phyloP scores from a whole-genome alignment of 2,888 invertebrate species.

The Hirtodrosophila confusa region DNA sequence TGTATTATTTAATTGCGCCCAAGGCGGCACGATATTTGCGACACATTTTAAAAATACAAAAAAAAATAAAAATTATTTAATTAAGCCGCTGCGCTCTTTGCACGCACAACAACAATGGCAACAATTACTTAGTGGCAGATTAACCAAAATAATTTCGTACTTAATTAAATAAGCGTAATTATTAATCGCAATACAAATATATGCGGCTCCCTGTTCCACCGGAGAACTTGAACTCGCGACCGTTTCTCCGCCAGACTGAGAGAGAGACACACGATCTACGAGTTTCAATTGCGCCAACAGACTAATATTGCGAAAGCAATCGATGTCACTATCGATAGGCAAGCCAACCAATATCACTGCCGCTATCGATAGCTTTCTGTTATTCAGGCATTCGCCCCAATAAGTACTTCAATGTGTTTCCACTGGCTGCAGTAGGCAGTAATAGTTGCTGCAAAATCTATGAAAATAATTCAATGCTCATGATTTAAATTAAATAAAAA shows the following conservation, averaged over 20 bases:
- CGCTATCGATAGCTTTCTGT: slow-evolving; percentile 19
- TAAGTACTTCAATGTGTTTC: not conserved
- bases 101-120: slow-evolving; percentile 13
- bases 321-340: slow-evolving; percentile 37
- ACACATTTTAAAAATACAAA: slow-evolving; percentile 34
- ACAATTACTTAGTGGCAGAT: slow-evolving; percentile 45
- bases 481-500: not conserved
- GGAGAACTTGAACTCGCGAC: slow-evolving; percentile 57
- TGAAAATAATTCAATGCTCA: too few species aligned
- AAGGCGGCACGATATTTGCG: slow-evolving; percentile 2
- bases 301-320: slow-evolving; percentile 47
- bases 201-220: slow-evolving; percentile 33
- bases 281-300: slow-evolving; percentile 64
- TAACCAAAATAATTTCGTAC: slow-evolving; percentile 46
- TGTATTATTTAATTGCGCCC: slow-evolving; percentile 45
- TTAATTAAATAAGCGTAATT: slow-evolving; percentile 45
- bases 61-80: slow-evolving; percentile 9
- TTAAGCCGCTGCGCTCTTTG: slow-evolving; percentile 3
- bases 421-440: slow-evolving; percentile 13
- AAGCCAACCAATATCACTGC: not conserved
- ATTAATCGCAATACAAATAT: slow-evolving; percentile 28
- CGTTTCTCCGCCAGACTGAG: slow-evolving; percentile 39
- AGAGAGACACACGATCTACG: slow-evolving; percentile 49
- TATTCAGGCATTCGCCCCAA: slow-evolving; percentile 21
- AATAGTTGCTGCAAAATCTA: not conserved